These are phyloP conservation scores for Thymelicus acteon DNA, from an alignment of 2,888 invertebrate species.

Conservation along the genomic window DNA sequence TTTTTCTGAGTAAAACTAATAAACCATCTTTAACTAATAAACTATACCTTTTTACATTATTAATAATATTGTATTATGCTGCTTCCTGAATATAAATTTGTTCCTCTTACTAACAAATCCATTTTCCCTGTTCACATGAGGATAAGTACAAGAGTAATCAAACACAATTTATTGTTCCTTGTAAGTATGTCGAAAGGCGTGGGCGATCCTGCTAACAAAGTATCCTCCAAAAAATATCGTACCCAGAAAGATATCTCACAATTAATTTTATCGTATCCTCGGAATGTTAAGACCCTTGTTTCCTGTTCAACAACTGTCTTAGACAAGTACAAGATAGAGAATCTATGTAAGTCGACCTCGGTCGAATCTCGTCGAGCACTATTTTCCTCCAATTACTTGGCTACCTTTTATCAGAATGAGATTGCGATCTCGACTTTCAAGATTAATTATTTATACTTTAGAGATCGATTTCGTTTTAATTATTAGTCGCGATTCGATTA, in stretches of 20 bases:
- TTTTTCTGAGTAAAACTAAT: no score
- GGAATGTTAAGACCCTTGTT: conserved; percentile 40
- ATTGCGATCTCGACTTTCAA: conserved; percentile 33
- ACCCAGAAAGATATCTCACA: conserved; percentile 32
- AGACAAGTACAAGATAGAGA: conserved; percentile 39
- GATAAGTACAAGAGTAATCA: conserved; percentile 17
- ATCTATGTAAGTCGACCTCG: conserved; percentile 34
- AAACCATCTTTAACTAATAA: no score
- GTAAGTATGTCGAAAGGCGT: conserved; percentile 23
- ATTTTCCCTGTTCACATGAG: neutral
- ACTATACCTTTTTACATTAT: no score
- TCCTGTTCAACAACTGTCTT: conserved; percentile 39
- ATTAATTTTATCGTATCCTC: conserved; percentile 38
- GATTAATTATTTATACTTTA: conserved; percentile 36
- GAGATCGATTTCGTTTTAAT: conserved; percentile 35
- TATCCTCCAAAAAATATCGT: conserved; percentile 30
- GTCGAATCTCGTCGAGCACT: conserved; percentile 26
- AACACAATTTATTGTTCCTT: conserved; percentile 25
- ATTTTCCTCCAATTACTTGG: conserved; percentile 35
- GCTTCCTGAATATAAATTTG: neutral
- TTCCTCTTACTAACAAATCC: neutral
- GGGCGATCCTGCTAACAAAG: conserved; percentile 32
- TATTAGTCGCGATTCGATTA: conserved; percentile 33
- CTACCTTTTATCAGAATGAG: conserved; percentile 31
- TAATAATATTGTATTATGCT: neutral